Evolutionary conservation across 2,888 invertebrate genomes (phyloP).

Genomic region (Auanema freiburgensis): DNA sequence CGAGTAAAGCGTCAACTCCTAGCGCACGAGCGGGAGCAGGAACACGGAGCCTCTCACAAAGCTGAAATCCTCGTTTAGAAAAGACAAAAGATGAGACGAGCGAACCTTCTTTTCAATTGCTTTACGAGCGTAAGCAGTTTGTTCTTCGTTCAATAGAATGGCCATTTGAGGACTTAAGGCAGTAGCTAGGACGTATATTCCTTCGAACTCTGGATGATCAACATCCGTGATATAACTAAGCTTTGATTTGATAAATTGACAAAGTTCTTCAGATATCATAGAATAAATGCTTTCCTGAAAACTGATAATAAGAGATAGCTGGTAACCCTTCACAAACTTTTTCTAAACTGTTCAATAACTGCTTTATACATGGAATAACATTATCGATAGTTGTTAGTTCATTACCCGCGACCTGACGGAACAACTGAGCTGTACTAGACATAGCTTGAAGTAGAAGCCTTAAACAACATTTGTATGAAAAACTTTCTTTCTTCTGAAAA

Average conservation of each 20-base stretch:
- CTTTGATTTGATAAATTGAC: slow-evolving; percentile 17
- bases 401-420: slow-evolving; percentile 27
- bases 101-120: slow-evolving; percentile 39
- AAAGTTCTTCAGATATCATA: slow-evolving; percentile 22
- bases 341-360: slow-evolving; percentile 44
- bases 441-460: slow-evolving; percentile 21
- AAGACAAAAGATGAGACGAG: background rate
- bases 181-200: slow-evolving; percentile 41
- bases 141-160: slow-evolving; percentile 41
- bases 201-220: slow-evolving; percentile 34
- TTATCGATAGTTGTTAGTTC: slow-evolving; percentile 52
- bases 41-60: slow-evolving; percentile 2
- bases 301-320: background rate
- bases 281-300: slow-evolving; percentile 5
- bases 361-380: slow-evolving; percentile 53
- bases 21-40: slow-evolving; percentile 17
- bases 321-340: slow-evolving; percentile 25
- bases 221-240: slow-evolving; percentile 34
- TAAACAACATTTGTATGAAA: slow-evolving; percentile 8
- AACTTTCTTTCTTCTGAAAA: background rate
- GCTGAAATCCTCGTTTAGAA: background rate
- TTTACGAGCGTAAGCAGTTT: slow-evolving; percentile 40
- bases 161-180: slow-evolving; percentile 56
- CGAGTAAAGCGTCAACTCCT: slow-evolving; percentile 50
- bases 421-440: slow-evolving; percentile 18